Conservation (phyloP, 2,113 vertebrate species). For the Corythaeola cristata region DNA sequence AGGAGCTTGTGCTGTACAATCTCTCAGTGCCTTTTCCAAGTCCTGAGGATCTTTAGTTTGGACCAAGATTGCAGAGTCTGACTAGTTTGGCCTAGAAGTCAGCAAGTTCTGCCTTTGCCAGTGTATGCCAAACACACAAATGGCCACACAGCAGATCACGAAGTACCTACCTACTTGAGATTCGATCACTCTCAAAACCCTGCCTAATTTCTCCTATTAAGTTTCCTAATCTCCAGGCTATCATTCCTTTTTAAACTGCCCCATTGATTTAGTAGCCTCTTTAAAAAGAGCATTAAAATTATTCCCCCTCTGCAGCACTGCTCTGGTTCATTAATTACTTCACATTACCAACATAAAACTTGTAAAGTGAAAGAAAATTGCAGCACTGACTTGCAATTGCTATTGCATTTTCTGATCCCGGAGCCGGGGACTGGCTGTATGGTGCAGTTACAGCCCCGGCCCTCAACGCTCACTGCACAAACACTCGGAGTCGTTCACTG, state of each 20-base stretch:
- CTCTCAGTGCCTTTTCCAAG: background rate
- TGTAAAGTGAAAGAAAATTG: slow-evolving; percentile 23
- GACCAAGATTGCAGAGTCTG: background rate
- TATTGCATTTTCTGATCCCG: background rate
- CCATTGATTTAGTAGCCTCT: slow-evolving; percentile 52
- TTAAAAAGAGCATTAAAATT: slow-evolving; percentile 37
- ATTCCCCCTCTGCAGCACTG: slow-evolving; percentile 17
- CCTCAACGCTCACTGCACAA: background rate
- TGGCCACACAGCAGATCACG: background rate
- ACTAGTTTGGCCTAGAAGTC: background rate
- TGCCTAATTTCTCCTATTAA: background rate
- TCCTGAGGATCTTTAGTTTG: background rate
- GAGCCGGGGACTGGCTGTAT: background rate
- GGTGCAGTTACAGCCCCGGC: background rate
- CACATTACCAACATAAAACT: slow-evolving; percentile 32
- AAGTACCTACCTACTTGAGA: background rate
- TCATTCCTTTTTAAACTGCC: slow-evolving; percentile 41
- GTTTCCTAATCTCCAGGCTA: slow-evolving; percentile 42
- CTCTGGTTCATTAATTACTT: slow-evolving; percentile 54
- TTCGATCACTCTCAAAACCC: background rate
- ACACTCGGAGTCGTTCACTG: background rate
- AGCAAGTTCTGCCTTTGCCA: background rate
- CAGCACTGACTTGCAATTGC: background rate
- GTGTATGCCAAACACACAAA: background rate
- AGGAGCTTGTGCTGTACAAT: background rate